Percentiles rank a stretch among this genome's conserved stretches.
These are phyloP conservation scores for Antennarius maculatus DNA, from an alignment of 2,797 vertebrate genomes.

Conservation along the genomic window DNA sequence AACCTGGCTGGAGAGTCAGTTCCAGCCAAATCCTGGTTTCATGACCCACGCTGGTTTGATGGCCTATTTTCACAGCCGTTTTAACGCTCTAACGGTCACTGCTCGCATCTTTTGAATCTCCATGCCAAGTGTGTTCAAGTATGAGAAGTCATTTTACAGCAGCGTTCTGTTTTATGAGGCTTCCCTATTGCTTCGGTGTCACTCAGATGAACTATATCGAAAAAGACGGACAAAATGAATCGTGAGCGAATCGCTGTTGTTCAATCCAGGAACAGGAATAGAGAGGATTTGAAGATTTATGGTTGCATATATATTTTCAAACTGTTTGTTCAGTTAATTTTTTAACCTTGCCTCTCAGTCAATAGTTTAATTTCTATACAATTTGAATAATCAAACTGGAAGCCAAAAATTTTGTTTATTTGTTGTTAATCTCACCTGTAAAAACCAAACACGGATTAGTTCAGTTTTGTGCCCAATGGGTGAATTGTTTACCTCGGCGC, in stretches of 20 bases:
- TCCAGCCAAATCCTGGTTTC: constrained; percentile 25
- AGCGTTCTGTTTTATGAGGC: constrained; percentile 15
- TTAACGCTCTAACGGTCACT: constrained; percentile 36
- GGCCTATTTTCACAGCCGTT: constrained; percentile 37
- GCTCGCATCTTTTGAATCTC: constrained; percentile 34
- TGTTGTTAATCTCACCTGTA: constrained; percentile 50
- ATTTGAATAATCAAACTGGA: not conserved
- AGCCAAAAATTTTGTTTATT: not conserved
- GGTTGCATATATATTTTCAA: not conserved
- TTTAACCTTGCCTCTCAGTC: not conserved
- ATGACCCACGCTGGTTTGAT: constrained; percentile 9
- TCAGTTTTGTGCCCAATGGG: constrained; percentile 21
- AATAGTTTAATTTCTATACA: not conserved
- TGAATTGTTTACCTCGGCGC: too few species aligned
- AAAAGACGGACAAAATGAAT: constrained; percentile 7
- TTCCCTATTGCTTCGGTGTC: constrained; percentile 26
- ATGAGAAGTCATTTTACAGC: constrained; percentile 61
- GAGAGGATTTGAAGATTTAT: not conserved
- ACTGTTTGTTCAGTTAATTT: not conserved
- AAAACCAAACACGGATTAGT: constrained; percentile 50
- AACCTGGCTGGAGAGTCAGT: constrained; percentile 40
- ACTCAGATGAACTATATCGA: constrained; percentile 9
- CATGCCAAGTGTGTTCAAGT: constrained; percentile 17
- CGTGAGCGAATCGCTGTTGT: not conserved
- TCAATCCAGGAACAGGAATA: not conserved